phyloP scores from a whole-genome alignment of 2,888 invertebrate genomes.

The Leucoptera coffeella region DNA sequence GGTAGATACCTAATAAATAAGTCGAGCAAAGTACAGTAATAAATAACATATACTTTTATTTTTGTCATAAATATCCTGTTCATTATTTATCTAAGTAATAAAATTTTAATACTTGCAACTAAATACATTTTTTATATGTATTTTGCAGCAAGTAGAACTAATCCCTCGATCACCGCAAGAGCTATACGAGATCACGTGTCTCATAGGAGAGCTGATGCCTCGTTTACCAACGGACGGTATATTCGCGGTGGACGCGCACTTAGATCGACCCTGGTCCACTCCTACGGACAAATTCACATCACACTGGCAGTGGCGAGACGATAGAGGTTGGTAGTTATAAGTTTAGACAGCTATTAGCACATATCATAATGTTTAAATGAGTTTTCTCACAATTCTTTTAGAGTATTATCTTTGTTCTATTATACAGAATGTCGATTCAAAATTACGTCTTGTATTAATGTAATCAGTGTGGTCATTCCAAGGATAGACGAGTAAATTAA shows the following conservation, averaged over 20 bases:
- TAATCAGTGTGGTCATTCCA: conserved; percentile 97
- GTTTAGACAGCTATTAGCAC: conserved; percentile 96
- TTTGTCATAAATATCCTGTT: too few relatives aligned
- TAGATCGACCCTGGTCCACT: conserved; percentile 68
- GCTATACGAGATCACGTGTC: conserved; percentile 92
- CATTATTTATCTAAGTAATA: too few relatives aligned
- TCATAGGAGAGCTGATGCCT: conserved; percentile 97
- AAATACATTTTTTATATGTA: not conserved
- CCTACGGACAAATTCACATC: conserved; percentile 79
- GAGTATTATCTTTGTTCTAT: too few relatives aligned
- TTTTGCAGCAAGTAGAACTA: conserved; percentile 69
- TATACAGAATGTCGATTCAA: too few relatives aligned
- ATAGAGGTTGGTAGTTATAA: conserved; percentile 78
- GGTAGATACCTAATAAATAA: too few relatives aligned
- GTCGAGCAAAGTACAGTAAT: too few relatives aligned
- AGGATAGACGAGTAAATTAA: conserved; percentile 90
- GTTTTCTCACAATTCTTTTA: too few relatives aligned
- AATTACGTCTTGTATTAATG: too few relatives aligned
- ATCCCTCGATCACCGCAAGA: conserved; percentile 92
- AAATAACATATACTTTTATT: too few relatives aligned
- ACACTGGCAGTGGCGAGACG: conserved; percentile 97
- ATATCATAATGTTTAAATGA: conserved; percentile 83
- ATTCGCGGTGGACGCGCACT: conserved; percentile 85
- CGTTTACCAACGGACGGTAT: conserved; percentile 92
- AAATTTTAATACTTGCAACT: not conserved